A percentile compares a stretch with the other conserved stretches of the same genome.
Evolutionary conservation across 2,888 invertebrate genomes (phyloP).

Genomic region (Acrobasis repandana): DNA sequence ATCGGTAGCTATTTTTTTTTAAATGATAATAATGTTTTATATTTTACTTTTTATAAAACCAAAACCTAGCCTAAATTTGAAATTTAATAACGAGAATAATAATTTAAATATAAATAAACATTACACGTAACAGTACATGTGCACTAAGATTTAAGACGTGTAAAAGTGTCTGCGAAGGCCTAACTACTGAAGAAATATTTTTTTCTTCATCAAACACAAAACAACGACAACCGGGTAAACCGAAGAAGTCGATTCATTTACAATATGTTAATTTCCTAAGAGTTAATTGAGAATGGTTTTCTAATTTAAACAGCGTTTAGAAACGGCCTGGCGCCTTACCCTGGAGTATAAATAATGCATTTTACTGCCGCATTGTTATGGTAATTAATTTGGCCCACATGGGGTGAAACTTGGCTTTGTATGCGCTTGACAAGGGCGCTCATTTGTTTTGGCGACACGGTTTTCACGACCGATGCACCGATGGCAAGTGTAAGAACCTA

Average conservation of each 20-base stretch:
- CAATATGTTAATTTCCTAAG: slow-evolving; percentile 21
- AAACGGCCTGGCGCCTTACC: slow-evolving; percentile 44
- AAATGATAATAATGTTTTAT: too few relatives aligned
- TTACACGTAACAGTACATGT: too few relatives aligned
- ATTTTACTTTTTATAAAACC: too few relatives aligned
- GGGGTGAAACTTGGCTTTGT: slow-evolving; percentile 61
- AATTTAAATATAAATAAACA: too few relatives aligned
- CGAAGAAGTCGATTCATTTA: slow-evolving; percentile 18
- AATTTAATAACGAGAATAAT: too few relatives aligned
- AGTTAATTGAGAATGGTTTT: slow-evolving; percentile 32
- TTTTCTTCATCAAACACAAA: neutral
- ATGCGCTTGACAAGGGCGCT: slow-evolving; percentile 47
- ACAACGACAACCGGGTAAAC: slow-evolving; percentile 12
- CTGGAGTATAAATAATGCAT: slow-evolving; percentile 67
- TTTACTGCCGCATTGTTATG: slow-evolving; percentile 67
- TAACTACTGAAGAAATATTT: too few relatives aligned
- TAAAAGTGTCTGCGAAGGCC: too few relatives aligned
- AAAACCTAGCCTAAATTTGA: too few relatives aligned
- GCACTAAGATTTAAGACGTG: too few relatives aligned
- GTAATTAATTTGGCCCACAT: slow-evolving; percentile 71
- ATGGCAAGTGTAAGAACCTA: slow-evolving; percentile 10
- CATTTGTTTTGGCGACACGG: slow-evolving; percentile 34
- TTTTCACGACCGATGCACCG: slow-evolving; percentile 21
- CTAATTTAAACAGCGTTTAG: slow-evolving; percentile 53
- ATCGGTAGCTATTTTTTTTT: too few relatives aligned